These are phyloP conservation scores for Brienomyrus longianalis DNA, from an alignment of 2,113 vertebrate genomes.

Conservation along the genomic window DNA sequence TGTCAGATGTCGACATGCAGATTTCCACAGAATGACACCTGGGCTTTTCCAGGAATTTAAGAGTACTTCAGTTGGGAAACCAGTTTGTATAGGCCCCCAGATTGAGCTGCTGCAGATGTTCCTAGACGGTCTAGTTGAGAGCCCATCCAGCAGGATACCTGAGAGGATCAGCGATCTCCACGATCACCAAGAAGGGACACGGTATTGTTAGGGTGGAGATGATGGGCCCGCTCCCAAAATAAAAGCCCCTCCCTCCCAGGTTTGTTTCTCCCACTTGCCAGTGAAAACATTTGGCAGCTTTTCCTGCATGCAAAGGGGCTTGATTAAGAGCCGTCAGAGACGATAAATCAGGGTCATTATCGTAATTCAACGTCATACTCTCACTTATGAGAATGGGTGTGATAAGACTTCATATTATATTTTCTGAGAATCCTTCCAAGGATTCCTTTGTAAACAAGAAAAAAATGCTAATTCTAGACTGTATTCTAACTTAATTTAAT, in stretches of 20 bases:
- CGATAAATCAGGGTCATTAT: constrained; percentile 16
- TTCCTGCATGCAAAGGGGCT: background rate
- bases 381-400: constrained; percentile 7
- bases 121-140: constrained; percentile 88
- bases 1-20: background rate
- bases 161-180: constrained; percentile 88
- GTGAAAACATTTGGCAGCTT: constrained; percentile 12
- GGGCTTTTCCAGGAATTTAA: background rate
- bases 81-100: background rate
- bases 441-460: background rate
- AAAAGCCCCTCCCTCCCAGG: constrained; percentile 50
- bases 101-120: constrained; percentile 34
- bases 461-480: background rate
- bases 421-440: background rate
- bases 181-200: constrained; percentile 92
- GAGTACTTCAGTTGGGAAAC: background rate
- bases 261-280: constrained; percentile 5
- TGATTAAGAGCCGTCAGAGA: background rate
- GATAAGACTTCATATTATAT: constrained; percentile 9
- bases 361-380: constrained; percentile 8
- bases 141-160: constrained; percentile 82
- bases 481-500: background rate
- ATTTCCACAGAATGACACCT: background rate
- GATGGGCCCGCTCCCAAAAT: constrained; percentile 95
- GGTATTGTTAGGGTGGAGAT: constrained; percentile 88